Base-by-base conservation (phyloP, 2,888 invertebrate species). In the Saturnia pavonia region DNA sequence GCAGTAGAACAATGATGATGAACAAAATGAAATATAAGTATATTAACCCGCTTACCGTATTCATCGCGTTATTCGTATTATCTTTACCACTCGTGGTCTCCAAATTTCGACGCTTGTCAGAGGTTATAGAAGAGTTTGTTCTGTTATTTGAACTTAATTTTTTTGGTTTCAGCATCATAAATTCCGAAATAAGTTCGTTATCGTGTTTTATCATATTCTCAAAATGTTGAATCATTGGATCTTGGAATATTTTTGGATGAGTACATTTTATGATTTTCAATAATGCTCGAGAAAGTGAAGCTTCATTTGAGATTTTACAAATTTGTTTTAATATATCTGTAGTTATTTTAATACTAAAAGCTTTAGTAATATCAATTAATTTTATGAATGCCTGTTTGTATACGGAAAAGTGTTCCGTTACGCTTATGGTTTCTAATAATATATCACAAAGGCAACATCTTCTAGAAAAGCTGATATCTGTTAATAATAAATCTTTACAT, bases 401-500 rank as follows among this genome's bases (percentile, higher is more conserved):
- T n/a, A 9, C 9, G 12, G 25, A 25, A 45, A 63, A 60, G 8
- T 60, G 19, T 11, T n/a, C 63, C 45, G 12, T 45, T 63, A 16
- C 16, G 6, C 45, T 63, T 60, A 60, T 60, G 12, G 25, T 60
- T 60, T 60, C 60, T 3, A 69, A n/a, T 11, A 69, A 25, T 27
- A 43, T 14, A 14, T 45, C 34, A 14, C 57, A 43, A 27, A 60
- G 25, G 57, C 27, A 63, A 25, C 27, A 25, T 42, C 34, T 63
- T 45, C 27, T 19, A 7, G 45, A 16, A 16, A 19, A 45, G 8
- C 14, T 60, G 14, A 19, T 11, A 25, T 25, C 16, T 25, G 9
- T 63, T 25, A 57, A 57, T 57, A 60, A 69, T 63, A 63, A 43
- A 25, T 69, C 25, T 60, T 43, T 63, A 63, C 51, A 69, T 63